phyloP scores from a whole-genome alignment of 2,797 vertebrate genomes.

The Pangasius krempfi region DNA sequence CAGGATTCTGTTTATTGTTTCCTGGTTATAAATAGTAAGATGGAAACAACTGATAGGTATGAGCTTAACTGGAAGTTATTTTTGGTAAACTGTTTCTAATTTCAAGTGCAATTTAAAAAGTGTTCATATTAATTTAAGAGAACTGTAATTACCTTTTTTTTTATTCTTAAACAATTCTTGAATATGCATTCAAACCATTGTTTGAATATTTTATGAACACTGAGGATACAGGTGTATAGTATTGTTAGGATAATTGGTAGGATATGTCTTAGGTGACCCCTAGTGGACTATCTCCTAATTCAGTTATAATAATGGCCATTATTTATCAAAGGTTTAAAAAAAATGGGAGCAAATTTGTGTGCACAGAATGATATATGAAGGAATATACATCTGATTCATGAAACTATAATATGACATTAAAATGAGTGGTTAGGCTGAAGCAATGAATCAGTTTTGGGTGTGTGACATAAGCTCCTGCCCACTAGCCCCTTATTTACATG shows the following conservation, averaged over 20 bases:
- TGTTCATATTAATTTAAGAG: constrained; percentile 50
- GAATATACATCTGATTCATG: not conserved
- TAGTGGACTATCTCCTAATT: constrained; percentile 59
- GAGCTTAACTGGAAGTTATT: constrained; percentile 43
- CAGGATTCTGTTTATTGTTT: constrained; percentile 14
- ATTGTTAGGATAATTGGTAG: constrained; percentile 36
- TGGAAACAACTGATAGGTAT: constrained; percentile 20
- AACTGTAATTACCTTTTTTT: constrained; percentile 46
- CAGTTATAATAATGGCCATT: not conserved
- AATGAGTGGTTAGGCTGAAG: not conserved
- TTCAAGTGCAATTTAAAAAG: constrained; percentile 74
- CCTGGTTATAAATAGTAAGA: not conserved
- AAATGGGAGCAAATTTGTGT: not conserved
- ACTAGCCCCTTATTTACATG: not conserved
- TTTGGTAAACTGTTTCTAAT: constrained; percentile 37
- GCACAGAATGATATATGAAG: not conserved
- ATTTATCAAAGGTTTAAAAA: not conserved
- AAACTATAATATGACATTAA: not conserved
- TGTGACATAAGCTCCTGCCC: not conserved
- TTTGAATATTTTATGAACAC: constrained; percentile 42
- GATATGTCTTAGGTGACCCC: constrained; percentile 65
- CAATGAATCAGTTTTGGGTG: not conserved
- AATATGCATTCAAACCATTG: constrained; percentile 47
- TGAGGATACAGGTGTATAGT: constrained; percentile 40
- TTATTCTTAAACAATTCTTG: constrained; percentile 45